Evolutionary conservation across 2,888 invertebrate species (phyloP).

Genomic region (Drosophila infuscata): DNA sequence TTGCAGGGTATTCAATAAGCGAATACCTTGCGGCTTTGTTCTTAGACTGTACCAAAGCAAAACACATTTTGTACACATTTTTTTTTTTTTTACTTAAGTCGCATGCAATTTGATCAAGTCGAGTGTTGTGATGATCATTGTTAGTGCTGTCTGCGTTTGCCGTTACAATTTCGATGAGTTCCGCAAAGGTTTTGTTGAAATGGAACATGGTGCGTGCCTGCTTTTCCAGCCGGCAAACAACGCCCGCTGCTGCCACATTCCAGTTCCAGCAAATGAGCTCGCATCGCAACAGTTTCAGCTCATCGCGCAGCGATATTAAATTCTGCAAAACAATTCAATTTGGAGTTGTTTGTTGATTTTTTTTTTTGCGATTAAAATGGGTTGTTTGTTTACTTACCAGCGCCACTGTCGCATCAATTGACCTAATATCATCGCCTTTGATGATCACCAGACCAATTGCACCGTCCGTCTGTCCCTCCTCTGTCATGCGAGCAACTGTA

Average conservation of each 20-base stretch:
- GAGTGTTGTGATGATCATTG: slow-evolving; percentile 10
- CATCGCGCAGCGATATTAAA: slow-evolving; percentile 86
- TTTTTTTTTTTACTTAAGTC: slow-evolving; percentile 18
- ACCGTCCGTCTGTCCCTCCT: slow-evolving; percentile 83
- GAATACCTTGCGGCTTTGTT: slow-evolving; percentile 1
- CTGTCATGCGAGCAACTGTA: slow-evolving; percentile 90
- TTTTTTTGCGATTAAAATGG: background rate
- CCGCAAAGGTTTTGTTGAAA: slow-evolving; percentile 69
- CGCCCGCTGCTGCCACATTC: slow-evolving; percentile 83
- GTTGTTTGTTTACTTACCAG: slow-evolving; percentile 84
- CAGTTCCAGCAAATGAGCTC: slow-evolving; percentile 86
- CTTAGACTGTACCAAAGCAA: slow-evolving; percentile 41
- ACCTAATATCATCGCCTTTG: slow-evolving; percentile 88
- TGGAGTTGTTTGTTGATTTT: background rate
- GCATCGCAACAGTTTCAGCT: slow-evolving; percentile 86
- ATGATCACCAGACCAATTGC: slow-evolving; percentile 89
- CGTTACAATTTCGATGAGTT: slow-evolving; percentile 57
- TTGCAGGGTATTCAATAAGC: slow-evolving; percentile 13
- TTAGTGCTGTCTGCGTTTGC: slow-evolving; percentile 8
- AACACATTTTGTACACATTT: slow-evolving; percentile 23
- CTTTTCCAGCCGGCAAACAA: slow-evolving; percentile 78
- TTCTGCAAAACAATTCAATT: slow-evolving; percentile 83
- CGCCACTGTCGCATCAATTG: slow-evolving; percentile 88
- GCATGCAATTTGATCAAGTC: slow-evolving; percentile 40
- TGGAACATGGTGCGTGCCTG: slow-evolving; percentile 76